Conservation (phyloP, 2,888 invertebrate species). For the Euzophera pinguis region DNA sequence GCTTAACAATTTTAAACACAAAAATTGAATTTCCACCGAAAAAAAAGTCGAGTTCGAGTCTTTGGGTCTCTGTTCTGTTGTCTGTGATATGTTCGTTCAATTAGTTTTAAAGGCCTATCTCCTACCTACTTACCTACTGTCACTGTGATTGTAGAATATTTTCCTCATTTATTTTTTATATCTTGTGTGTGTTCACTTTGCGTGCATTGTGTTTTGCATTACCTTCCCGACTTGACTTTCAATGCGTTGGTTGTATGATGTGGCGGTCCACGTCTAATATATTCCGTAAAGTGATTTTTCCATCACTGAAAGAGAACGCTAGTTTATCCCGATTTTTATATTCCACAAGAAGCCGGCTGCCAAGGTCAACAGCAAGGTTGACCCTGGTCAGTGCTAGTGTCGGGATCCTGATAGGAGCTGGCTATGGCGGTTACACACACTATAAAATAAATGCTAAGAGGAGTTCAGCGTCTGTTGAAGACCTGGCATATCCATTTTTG, state of each 20-base stretch:
- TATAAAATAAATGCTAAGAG: conserved; percentile 67
- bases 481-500: conserved; percentile 65
- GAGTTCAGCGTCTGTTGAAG: conserved; percentile 38
- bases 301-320: conserved; percentile 50
- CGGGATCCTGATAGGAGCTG: conserved; percentile 78
- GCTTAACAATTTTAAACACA: too few relatives aligned
- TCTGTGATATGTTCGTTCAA: too few relatives aligned
- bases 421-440: conserved; percentile 76
- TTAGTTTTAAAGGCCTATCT: too few relatives aligned
- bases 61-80: too few relatives aligned
- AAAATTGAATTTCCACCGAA: too few relatives aligned
- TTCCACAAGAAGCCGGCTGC: conserved; percentile 55
- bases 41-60: too few relatives aligned
- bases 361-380: conserved; percentile 67
- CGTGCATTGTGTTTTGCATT: background rate
- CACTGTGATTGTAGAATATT: too few relatives aligned
- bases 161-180: background rate
- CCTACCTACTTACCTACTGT: too few relatives aligned
- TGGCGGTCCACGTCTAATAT: conserved; percentile 61
- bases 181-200: background rate
- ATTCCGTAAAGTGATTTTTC: conserved; percentile 50
- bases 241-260: conserved; percentile 40
- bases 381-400: conserved; percentile 80
- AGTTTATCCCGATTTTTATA: conserved; percentile 46
- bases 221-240: background rate